Base-by-base conservation (phyloP, 2,888 invertebrate species). In the Cataglyphis albicans region DNA sequence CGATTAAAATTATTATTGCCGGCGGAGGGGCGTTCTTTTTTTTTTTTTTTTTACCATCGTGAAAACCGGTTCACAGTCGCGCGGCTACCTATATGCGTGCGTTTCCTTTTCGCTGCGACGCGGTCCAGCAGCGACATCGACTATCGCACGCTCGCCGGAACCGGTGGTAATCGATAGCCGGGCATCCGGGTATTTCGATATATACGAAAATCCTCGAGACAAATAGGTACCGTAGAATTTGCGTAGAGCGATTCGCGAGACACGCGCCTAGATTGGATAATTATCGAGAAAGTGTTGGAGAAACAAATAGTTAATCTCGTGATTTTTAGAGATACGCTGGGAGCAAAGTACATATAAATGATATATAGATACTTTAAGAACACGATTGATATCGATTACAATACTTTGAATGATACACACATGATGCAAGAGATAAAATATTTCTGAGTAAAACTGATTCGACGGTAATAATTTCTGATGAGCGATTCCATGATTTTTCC, bases 1-100 rank as follows among this genome's bases (percentile, higher is more conserved):
- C 90, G 91, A 92, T 93, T 91, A 92, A 93, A 92, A 93, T 92
- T 89, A 91, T 92, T 91, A 92, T 90, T 89, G 89, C 91, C 90
- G 88, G 88, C 91, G 88, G 89, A 86, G 85, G 86, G 87, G 86
- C 88, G 90, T 91, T n/a, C 44, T 44, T 44, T 18, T 44, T 44
- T 44, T 44, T 44, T 44, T 48, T 48, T 48, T 48, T 48, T 92
- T 92, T 92, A 87, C 90, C 85, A 65, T 81, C 64, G 52, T n/a
- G 78, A 83, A 76, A 89, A 89, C 90, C 88, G 89, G 88, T 90
- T 90, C 90, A 67, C 67, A 82, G 68, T 84, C 72, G 84, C 88
- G 88, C 74, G 70, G 85, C 83, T 90, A 89, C 90, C 88, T 21
- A 4, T 35, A 55, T 25, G 84, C 81, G 81, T 65, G 80, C 87